These are phyloP conservation scores for Gasterosteus nipponicus DNA, from an alignment of 2,113 vertebrate genomes.

Conservation along the genomic window DNA sequence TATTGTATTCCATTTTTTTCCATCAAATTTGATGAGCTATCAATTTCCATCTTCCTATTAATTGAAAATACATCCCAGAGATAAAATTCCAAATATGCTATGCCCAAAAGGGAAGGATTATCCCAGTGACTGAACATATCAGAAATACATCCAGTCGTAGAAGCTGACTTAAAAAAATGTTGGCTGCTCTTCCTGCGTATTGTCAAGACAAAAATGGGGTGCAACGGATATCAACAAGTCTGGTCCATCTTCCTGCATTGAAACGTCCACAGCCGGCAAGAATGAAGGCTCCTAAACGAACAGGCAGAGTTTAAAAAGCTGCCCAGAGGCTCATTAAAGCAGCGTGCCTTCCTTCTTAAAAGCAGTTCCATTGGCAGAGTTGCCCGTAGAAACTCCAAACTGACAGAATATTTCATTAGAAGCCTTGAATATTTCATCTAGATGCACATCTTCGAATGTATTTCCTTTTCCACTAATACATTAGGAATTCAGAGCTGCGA, in stretches of 20 bases:
- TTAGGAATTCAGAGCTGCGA: slow-evolving; percentile 61
- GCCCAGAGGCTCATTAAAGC: slow-evolving; percentile 72
- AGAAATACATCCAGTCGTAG: slow-evolving; percentile 37
- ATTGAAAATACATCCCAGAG: slow-evolving; percentile 56
- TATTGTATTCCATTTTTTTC: slow-evolving; percentile 15
- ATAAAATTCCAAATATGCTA: slow-evolving; percentile 49
- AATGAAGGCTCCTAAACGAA: slow-evolving; percentile 62
- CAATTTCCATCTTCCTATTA: slow-evolving; percentile 58
- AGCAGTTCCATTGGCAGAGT: slow-evolving; percentile 59
- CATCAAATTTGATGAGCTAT: slow-evolving; percentile 57
- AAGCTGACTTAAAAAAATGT: slow-evolving; percentile 27
- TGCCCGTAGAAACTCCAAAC: slow-evolving; percentile 65
- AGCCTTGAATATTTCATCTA: slow-evolving; percentile 77
- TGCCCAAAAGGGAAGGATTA: slow-evolving; percentile 44
- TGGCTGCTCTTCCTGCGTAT: background rate
- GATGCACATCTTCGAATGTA: slow-evolving; percentile 66
- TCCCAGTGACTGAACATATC: slow-evolving; percentile 30
- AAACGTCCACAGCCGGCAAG: slow-evolving; percentile 39
- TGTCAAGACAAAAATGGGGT: slow-evolving; percentile 36
- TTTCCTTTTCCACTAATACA: slow-evolving; percentile 64
- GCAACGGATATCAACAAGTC: slow-evolving; percentile 41
- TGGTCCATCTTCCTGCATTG: slow-evolving; percentile 31
- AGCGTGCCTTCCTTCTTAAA: slow-evolving; percentile 60
- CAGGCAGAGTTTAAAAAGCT: slow-evolving; percentile 52
- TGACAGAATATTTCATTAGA: slow-evolving; percentile 80